phyloP scores from a whole-genome alignment of 2,113 vertebrate genomes.

The Alethe castanea region DNA sequence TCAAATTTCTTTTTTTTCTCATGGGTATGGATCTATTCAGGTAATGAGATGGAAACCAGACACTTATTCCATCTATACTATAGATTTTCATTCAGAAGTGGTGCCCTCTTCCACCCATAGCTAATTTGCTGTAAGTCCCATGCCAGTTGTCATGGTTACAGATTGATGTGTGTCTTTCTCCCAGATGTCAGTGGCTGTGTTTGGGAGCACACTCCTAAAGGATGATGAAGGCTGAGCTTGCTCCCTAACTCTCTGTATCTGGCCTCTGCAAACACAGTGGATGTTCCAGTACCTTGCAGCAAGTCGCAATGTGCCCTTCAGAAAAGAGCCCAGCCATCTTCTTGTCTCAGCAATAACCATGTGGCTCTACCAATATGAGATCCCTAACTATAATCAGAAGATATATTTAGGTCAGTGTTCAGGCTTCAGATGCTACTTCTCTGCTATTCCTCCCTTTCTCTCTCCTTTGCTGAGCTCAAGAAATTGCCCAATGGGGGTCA shows the following conservation, averaged over 20 bases:
- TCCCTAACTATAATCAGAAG: background rate
- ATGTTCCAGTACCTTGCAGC: background rate
- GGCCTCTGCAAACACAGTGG: background rate
- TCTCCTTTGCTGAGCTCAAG: background rate
- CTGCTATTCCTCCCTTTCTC: background rate
- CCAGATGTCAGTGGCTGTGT: background rate
- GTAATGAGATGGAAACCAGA: background rate
- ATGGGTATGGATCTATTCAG: background rate
- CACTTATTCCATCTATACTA: background rate
- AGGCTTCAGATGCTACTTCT: background rate
- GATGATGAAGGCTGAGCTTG: background rate
- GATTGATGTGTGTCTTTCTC: background rate
- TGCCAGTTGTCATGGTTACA: background rate
- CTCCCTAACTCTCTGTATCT: background rate
- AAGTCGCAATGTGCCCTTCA: fast-evolving
- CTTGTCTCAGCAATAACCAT: background rate
- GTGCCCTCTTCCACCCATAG: background rate
- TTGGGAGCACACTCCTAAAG: background rate
- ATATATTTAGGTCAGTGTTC: background rate
- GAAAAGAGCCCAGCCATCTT: background rate
- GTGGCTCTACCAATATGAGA: background rate
- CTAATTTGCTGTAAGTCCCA: background rate
- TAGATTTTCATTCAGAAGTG: background rate
- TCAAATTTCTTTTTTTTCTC: background rate
- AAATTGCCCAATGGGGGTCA: background rate